Base-by-base conservation (phyloP, 2,888 invertebrate species). In the Steinernema scapterisci region DNA sequence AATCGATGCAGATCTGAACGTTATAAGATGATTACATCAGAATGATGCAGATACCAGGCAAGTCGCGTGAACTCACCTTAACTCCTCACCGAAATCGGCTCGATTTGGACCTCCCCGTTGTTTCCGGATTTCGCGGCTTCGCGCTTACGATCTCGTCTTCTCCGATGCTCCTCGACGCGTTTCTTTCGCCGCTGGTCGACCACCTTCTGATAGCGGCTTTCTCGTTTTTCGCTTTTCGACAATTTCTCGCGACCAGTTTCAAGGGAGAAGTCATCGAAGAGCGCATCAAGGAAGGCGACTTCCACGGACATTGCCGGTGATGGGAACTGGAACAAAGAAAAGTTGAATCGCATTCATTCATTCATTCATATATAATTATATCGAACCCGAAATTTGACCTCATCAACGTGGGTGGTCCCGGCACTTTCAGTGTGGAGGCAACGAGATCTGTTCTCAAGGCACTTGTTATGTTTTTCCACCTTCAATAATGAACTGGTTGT, bases 1-100 rank as follows among this genome's bases (percentile, higher is more conserved):
- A 25, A 38, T 77, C 77, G 43, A 77, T 76, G 27, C 38, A 52
- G 6, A 77, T 31, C 76, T 76, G 31, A 76, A 76, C 5, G 52
- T 16, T 6, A 38, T 6, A 16, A 13, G 23, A 54, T 13, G 21
- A 2, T 23, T 6, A 23, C 6, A 54, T 19, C 21, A 48, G n/a
- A 48, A 48, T 5, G 13, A 5, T 5, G 3, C 48, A 13, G 19
- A 48, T 16, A 16, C 3, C n/a, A 48, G 48, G 48, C 48, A 48
- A 48, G 48, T n/a, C 21, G 5, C 54, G 23, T 13, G 16, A 54
- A 13, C 54, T 54, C 13, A 54, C 54, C 54, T 54, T 5, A 25
- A 54, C 3, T 19, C 21, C 63, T 6, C 27, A 63, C 63, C 63
- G 38, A 63, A 63, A 63, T 63, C 63, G 27, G 23, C 31, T 63